phyloP scores from a whole-genome alignment of 2,113 vertebrate genomes.

The Octodon degus region DNA sequence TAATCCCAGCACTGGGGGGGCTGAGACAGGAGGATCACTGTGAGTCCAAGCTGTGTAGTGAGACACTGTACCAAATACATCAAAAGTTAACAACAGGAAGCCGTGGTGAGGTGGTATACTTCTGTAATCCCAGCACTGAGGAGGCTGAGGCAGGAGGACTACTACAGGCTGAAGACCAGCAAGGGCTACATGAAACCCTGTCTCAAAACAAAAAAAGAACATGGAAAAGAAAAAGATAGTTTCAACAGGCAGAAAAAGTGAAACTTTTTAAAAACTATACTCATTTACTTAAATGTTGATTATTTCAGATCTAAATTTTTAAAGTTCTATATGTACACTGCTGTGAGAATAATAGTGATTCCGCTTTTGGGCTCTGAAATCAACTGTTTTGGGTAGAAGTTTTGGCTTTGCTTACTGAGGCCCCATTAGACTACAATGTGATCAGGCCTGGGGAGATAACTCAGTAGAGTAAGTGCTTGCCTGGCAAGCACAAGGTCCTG shows the following conservation, averaged over 20 bases:
- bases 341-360: not conserved
- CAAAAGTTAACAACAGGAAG: not conserved
- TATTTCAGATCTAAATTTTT: constrained; percentile 28
- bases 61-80: too few relatives aligned
- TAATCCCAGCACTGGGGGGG: too few relatives aligned
- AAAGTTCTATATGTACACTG: not conserved
- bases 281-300: not conserved
- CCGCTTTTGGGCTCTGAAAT: not conserved
- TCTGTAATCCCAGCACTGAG: not conserved
- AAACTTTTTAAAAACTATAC: not conserved
- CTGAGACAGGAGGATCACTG: too few relatives aligned
- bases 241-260: not conserved
- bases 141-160: not conserved
- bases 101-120: not conserved
- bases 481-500: too few relatives aligned
- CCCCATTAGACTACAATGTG: not conserved
- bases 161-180: not conserved
- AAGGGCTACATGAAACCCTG: not conserved
- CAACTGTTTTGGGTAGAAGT: not conserved
- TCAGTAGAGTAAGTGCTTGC: too few relatives aligned
- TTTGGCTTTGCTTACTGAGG: not conserved
- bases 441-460: not conserved
- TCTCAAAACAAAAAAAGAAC: not conserved
- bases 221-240: not conserved
- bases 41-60: too few relatives aligned